Percentiles rank a stretch among this genome's conserved stretches.
These are phyloP conservation scores for Poicephalus gulielmi DNA, from an alignment of 2,113 vertebrate genomes.

Conservation along the genomic window DNA sequence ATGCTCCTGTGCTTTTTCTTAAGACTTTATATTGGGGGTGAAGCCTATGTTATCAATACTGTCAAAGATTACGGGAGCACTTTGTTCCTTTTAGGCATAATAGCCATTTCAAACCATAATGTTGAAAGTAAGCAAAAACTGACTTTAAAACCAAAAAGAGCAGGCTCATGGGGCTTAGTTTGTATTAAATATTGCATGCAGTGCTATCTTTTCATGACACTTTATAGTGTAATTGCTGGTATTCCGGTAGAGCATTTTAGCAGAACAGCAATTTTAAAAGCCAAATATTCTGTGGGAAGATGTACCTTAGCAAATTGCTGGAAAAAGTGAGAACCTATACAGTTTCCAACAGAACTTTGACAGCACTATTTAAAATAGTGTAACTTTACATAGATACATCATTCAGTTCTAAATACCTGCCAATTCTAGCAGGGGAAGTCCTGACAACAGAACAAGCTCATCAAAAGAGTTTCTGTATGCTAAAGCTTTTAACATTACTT, in stretches of 20 bases:
- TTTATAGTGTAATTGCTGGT: not conserved
- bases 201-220: not conserved
- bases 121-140: not conserved
- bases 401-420: not conserved
- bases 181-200: not conserved
- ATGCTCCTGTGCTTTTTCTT: not conserved
- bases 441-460: not conserved
- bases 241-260: not conserved
- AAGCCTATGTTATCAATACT: not conserved
- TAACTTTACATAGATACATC: rapidly evolving
- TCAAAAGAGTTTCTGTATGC: not conserved
- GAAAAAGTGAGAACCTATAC: not conserved
- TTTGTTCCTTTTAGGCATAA: not conserved
- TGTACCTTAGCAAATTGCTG: not conserved
- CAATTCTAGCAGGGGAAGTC: not conserved
- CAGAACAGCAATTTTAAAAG: not conserved
- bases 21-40: not conserved
- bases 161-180: not conserved
- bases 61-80: not conserved
- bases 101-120: not conserved
- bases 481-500: not conserved
- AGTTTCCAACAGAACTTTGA: not conserved
- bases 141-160: not conserved
- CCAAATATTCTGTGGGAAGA: not conserved
- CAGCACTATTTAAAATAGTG: not conserved